These are phyloP conservation scores for Galendromus occidentalis DNA, from an alignment of 1,140 invertebrate genomes.

Conservation along the genomic window DNA sequence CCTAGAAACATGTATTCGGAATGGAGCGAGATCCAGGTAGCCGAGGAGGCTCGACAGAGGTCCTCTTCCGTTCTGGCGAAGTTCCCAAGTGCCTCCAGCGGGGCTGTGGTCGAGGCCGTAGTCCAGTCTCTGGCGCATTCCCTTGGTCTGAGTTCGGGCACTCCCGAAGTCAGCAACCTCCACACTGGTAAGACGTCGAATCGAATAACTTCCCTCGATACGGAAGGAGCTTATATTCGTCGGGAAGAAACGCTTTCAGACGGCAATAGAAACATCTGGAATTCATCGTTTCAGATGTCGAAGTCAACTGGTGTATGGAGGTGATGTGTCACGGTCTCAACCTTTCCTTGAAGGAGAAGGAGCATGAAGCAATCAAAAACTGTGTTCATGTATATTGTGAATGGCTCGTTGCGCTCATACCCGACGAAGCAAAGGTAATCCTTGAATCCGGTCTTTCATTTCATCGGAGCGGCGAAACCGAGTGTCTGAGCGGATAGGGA, in stretches of 20 bases:
- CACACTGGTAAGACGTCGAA: conserved; percentile 7
- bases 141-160: conserved; percentile 40
- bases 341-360: conserved; percentile 40
- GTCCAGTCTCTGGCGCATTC: conserved; percentile 56
- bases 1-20: background rate
- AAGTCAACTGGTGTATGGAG: conserved; percentile 24
- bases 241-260: too few species aligned
- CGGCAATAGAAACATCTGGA: background rate
- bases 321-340: conserved; percentile 80
- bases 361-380: conserved; percentile 82
- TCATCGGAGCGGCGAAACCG: too few species aligned
- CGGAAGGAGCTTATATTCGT: too few species aligned
- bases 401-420: conserved; percentile 71
- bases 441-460: too few species aligned
- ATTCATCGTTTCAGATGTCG: conserved; percentile 6
- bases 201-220: too few species aligned
- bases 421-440: conserved; percentile 35
- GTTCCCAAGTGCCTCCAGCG: conserved; percentile 49
- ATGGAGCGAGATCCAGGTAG: background rate
- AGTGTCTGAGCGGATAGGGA: too few species aligned
- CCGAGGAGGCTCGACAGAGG: background rate
- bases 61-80: conserved; percentile 46
- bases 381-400: conserved; percentile 93
- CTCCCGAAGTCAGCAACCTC: conserved; percentile 15
- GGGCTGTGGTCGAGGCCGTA: conserved; percentile 59